These are phyloP conservation scores for Danio kyathit DNA, from an alignment of 2,797 vertebrate genomes.

Conservation along the genomic window DNA sequence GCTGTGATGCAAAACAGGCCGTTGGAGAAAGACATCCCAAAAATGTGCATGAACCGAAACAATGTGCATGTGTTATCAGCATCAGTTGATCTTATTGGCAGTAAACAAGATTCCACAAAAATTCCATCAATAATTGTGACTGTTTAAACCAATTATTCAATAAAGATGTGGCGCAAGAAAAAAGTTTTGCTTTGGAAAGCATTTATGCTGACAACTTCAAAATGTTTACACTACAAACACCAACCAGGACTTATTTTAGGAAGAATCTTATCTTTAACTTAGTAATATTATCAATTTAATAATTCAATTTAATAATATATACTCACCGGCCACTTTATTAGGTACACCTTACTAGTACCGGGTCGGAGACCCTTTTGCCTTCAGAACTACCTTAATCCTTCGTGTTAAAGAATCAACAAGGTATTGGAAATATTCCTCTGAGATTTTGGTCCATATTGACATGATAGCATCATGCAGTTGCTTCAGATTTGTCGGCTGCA, in stretches of 20 bases:
- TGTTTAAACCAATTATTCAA: slow-evolving; percentile 46
- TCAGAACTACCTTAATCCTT: too few relatives aligned
- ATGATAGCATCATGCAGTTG: too few relatives aligned
- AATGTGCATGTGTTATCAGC: slow-evolving; percentile 27
- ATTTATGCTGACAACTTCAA: slow-evolving; percentile 5
- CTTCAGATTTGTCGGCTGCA: too few relatives aligned
- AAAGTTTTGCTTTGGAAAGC: slow-evolving; percentile 17
- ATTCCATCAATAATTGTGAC: slow-evolving; percentile 26
- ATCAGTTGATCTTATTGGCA: slow-evolving; percentile 27
- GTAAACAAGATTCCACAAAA: slow-evolving; percentile 39
- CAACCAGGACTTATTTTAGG: not conserved
- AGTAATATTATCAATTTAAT: too few relatives aligned
- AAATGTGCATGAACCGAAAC: slow-evolving; percentile 40
- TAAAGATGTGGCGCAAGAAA: slow-evolving; percentile 29
- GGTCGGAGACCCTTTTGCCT: too few relatives aligned
- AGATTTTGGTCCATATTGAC: too few relatives aligned
- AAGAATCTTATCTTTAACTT: not conserved
- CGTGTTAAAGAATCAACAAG: too few relatives aligned
- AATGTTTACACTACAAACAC: not conserved
- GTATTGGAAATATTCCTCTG: too few relatives aligned
- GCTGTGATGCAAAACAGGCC: slow-evolving; percentile 42
- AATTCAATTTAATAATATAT: too few relatives aligned
- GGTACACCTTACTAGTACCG: too few relatives aligned
- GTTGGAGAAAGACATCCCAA: slow-evolving; percentile 35
- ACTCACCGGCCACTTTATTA: too few relatives aligned